Base-by-base conservation (phyloP, 2,113 vertebrate genomes). In the Reinhardtius hippoglossoides region DNA sequence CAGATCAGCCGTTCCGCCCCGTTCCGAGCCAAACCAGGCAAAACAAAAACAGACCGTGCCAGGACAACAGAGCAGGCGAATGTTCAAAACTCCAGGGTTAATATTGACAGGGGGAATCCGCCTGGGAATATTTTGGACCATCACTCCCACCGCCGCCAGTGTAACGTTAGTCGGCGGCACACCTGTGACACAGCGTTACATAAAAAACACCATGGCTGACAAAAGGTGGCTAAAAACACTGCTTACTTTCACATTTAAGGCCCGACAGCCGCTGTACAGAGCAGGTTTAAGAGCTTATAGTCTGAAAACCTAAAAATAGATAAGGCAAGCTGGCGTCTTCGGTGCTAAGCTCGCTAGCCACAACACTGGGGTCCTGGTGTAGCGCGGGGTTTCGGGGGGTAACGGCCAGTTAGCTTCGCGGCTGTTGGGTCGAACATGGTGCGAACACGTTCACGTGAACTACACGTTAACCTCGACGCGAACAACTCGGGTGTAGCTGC, bases 231-330 rank as follows among this genome's bases (percentile, higher is more conserved):
- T 84, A 48, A 18, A 55, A 75, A 80, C 67, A 10, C 4, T 0
- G 21, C 3, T 57, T 65, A 69, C 12, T 26, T 60, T 56, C 42
- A 64, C 57, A 64, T 1, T 14, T 0, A 55, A 55, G 65, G 56
- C 62, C 52, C 14, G 27, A 48, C 69, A 57, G 35, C 20, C 62
- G 42, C 44, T 69, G 57, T 64, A 65, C 44, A 55, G n/a, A 18
- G 59, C 16, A 61, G 78, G 84, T 24, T 92, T 86, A 89, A 69
- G 42, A 71, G 89, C 82, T 92, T 91, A 89, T 26, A 66, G 77
- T 40, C 74, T 24, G 61, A 20, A 31, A 48, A 58, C 40, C 87
- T 85, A 89, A 87, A 92, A 88, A 91, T 90, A 92, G 86, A 90
- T 24, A 46, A 4, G 31, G 60, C 80, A 81, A 73, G 67, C 86